Base-by-base conservation (phyloP, 2,797 vertebrate genomes). In the Rhinatrema bivittatum region DNA sequence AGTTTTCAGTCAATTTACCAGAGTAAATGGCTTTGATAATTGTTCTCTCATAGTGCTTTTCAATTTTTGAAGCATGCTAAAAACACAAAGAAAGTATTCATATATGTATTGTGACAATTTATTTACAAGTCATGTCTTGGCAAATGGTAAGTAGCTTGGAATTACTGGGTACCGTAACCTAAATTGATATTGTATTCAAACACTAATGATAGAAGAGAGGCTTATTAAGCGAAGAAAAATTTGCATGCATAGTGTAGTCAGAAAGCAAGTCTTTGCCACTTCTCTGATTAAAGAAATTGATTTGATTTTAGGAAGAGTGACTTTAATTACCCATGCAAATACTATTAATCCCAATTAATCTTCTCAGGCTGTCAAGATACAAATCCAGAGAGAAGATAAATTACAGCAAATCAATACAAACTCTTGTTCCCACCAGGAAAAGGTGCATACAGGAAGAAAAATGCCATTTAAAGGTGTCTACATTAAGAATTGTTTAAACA, bases 271-370 rank as follows among this genome's bases (percentile, higher is more conserved):
- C 45, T 61, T 68, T 69, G 68, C 69, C 65, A 68, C 56, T 76
- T 53, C 52, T 70, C 54, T 76, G 70, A 80, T 82, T 78, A 76
- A 71, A 74, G 44, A 46, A 70, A 79, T 72, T 74, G 65, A 76
- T 81, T 75, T 75, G 56, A 71, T 60, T 73, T 63, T 70, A 78
- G 56, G 35, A 75, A 78, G 70, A 76, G 57, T 72, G 71, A 66
- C 65, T 79, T 79, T 79, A 82, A 81, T 81, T 83, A 79, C 74
- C 67, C 75, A 68, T 73, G 66, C 67, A 81, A 81, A 81, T 73
- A 67, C 49, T 67, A 69, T 76, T 82, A 79, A 80, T 83, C 77
- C 74, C 53, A 75, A 77, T 79, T 81, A 85, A 79, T 81, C 72
- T 75, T 68, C 62, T 72, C 62, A 57, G 20, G 53, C 36, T 76